Conservation (phyloP, 2,113 vertebrate species). For the Forbesichthys agassizii region DNA sequence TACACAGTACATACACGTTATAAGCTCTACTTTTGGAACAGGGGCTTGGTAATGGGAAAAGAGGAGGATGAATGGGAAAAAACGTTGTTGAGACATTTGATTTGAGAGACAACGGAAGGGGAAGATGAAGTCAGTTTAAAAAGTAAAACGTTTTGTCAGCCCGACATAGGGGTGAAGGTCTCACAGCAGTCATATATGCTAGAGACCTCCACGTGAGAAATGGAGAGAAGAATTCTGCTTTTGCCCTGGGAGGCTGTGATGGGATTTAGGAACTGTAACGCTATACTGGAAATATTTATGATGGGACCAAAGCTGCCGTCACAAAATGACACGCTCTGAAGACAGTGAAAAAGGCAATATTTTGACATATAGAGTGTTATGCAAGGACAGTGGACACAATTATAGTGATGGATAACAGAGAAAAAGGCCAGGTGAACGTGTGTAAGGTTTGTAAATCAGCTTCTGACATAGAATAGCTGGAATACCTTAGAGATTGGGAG, state of each 20-base stretch:
- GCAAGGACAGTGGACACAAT: neutral
- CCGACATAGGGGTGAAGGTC: constrained; percentile 40
- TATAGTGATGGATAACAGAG: neutral
- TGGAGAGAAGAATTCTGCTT: constrained; percentile 63
- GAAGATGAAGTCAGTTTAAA: constrained; percentile 14
- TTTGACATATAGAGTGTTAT: constrained; percentile 8
- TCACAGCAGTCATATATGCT: constrained; percentile 58
- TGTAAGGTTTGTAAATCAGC: too few relatives aligned
- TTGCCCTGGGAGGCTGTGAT: constrained; percentile 47
- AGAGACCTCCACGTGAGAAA: constrained; percentile 58
- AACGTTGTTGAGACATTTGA: neutral
- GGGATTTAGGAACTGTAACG: constrained; percentile 56
- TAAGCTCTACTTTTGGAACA: too few relatives aligned
- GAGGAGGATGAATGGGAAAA: neutral
- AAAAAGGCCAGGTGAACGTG: neutral
- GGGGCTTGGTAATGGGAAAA: neutral
- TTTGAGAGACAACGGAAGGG: constrained; percentile 1
- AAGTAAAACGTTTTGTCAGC: constrained; percentile 40
- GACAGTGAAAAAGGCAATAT: constrained; percentile 47
- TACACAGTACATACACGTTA: too few relatives aligned
- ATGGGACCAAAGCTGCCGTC: constrained; percentile 46
- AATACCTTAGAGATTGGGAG: neutral
- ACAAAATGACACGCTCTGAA: constrained; percentile 45
- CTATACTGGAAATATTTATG: constrained; percentile 73
- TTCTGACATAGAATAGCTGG: constrained; percentile 1